Conservation (phyloP, 2,888 invertebrate species). For the Cinara cedri region DNA sequence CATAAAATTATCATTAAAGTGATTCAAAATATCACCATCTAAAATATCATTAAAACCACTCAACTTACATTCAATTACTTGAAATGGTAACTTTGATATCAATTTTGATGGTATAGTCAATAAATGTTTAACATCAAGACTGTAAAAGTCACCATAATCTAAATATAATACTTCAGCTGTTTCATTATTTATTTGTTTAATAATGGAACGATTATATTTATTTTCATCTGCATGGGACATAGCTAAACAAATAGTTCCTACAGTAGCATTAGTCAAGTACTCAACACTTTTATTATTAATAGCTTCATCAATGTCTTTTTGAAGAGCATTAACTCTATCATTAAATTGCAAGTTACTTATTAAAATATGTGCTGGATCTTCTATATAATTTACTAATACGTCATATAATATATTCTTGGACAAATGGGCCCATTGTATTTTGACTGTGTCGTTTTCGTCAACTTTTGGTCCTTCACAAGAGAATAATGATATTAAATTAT, state of each 20-base stretch:
- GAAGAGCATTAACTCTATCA: slow-evolving; percentile 12
- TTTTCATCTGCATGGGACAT: neutral
- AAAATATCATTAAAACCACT: slow-evolving; percentile 39
- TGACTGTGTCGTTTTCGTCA: neutral
- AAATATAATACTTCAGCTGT: slow-evolving; percentile 4
- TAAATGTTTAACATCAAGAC: slow-evolving; percentile 14
- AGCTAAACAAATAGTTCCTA: slow-evolving; percentile 39
- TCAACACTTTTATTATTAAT: neutral
- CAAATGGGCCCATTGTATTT: slow-evolving; percentile 48
- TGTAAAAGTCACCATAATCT: slow-evolving; percentile 26
- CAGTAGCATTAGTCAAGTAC: neutral
- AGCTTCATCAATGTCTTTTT: slow-evolving; percentile 39
- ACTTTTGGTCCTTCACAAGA: slow-evolving; percentile 13
- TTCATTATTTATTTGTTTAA: slow-evolving; percentile 16
- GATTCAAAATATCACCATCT: neutral
- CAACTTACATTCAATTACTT: slow-evolving; percentile 48
- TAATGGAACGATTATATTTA: slow-evolving; percentile 34
- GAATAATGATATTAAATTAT: slow-evolving; percentile 1
- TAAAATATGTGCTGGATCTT: slow-evolving; percentile 30
- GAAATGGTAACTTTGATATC: slow-evolving; percentile 40
- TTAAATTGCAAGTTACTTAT: slow-evolving; percentile 15
- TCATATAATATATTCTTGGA: neutral
- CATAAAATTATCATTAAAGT: slow-evolving; percentile 22
- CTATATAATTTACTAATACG: slow-evolving; percentile 3
- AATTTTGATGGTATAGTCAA: slow-evolving; percentile 37